Base-by-base conservation (phyloP, 2,797 vertebrate genomes). In the Sternotherus odoratus region DNA sequence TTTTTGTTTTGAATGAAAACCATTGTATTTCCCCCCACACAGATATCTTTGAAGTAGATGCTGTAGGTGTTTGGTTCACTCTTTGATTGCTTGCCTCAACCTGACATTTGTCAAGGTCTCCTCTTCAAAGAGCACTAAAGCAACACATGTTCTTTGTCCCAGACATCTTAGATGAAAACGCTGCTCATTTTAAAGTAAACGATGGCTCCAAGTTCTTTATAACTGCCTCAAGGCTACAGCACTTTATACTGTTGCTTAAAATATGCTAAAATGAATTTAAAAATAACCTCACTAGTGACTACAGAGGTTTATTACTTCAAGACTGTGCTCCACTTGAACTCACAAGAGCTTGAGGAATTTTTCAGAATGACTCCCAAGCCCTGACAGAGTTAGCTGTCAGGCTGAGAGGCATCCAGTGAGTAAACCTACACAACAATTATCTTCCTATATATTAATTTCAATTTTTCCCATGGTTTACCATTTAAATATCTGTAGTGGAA, bases 181-280 rank as follows among this genome's bases (percentile, higher is more conserved):
- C 60, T 46, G 19, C 48, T 63, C 50, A 24, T 72, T 57, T 83
- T 82, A n/a, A 89, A 89, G 48, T 43, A 49, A 95, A 93, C 51
- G 24, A 72, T 43, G 13, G 24, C 50, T 92, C 78, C 56, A 81
- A 87, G 28, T 33, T 83, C 9, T 91, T 84, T 53, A 53, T 56
- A 53, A 77, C 48, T 86, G 28, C 16, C n/a, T 89, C 81, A 94
- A 93, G 93, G 85, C 49, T 77, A 91, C 36, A 93, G 30, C 23
- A 89, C 39, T 3, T 3, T 50, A 60, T 5, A 90, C 0, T 87
- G 39, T 2, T 0, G 33, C 84, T 92, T 84, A 87, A 49, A 66
- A 91, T 92, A 87, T 1, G 1, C 7, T 43, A 92, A 82, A 24
- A 4, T 49, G 30, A 85, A 82, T 91, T 93, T 88, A 79, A 92